phyloP scores from a whole-genome alignment of 2,888 invertebrate genomes.

The Drosophila anomalata region DNA sequence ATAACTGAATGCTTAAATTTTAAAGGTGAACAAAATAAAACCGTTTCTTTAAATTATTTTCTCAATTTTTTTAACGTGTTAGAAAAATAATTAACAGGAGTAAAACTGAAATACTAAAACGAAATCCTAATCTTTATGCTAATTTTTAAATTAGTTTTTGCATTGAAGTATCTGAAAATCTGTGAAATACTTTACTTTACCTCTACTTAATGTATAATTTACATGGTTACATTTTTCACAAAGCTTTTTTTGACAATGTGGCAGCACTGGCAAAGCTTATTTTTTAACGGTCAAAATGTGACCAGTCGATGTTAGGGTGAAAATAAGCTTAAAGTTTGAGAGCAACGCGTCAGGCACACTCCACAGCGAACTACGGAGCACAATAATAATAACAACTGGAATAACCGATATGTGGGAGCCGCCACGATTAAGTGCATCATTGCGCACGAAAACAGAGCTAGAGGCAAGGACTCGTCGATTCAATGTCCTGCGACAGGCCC shows the following conservation, averaged over 20 bases:
- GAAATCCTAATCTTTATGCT: no score
- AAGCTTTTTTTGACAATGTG: background rate
- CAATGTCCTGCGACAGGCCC: slow-evolving; percentile 25
- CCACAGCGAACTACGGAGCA: background rate
- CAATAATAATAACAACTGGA: background rate
- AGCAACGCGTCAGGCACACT: background rate
- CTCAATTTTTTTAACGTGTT: no score
- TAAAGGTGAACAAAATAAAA: no score
- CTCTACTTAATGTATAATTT: no score
- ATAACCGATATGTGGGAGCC: slow-evolving; percentile 67
- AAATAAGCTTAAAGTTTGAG: background rate
- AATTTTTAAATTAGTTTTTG: no score
- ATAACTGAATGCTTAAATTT: no score
- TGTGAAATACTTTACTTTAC: no score
- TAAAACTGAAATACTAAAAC: no score
- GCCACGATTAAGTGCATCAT: slow-evolving; percentile 88
- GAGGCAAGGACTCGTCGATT: slow-evolving; percentile 81
- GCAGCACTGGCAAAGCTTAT: background rate
- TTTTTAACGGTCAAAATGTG: background rate
- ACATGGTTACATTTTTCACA: background rate
- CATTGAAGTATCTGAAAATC: no score
- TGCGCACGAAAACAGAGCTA: slow-evolving; percentile 87
- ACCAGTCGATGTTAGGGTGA: background rate
- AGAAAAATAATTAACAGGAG: no score
- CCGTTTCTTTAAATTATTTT: no score